phyloP scores from a whole-genome alignment of 2,797 vertebrate species.

The Meriones psammophilus region DNA sequence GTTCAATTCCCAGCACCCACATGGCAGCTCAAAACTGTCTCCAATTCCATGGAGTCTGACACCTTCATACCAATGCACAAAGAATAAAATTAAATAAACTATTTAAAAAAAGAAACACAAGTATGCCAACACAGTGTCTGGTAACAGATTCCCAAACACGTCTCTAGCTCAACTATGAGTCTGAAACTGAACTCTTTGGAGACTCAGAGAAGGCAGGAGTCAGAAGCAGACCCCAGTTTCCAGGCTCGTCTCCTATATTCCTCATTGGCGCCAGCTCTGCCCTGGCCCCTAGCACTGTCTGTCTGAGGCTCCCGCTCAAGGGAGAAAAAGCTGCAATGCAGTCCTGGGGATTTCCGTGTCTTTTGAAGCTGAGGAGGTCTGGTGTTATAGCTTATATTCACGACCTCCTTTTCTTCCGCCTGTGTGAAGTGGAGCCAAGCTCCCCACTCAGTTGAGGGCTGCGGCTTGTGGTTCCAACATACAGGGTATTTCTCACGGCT shows the following conservation, averaged over 20 bases:
- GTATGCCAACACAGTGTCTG: not conserved
- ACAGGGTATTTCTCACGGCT: not conserved
- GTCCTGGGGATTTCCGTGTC: not conserved
- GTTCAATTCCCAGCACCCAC: too few species aligned
- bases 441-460: constrained; percentile 3
- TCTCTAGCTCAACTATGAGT: not conserved
- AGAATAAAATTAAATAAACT: too few species aligned
- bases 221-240: not conserved
- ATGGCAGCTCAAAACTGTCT: too few species aligned
- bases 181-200: not conserved
- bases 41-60: too few species aligned
- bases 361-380: not conserved
- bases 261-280: not conserved
- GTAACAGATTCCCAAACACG: constrained; percentile 35
- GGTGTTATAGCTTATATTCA: not conserved
- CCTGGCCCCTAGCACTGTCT: not conserved
- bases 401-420: not conserved
- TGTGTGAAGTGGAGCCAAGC: not conserved
- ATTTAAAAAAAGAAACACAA: too few species aligned
- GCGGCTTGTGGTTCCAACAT: not conserved
- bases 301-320: not conserved
- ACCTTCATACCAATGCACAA: too few species aligned
- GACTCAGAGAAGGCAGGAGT: not conserved
- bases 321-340: not conserved
- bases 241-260: not conserved